Evolutionary conservation across 2,113 vertebrate species (phyloP).

Genomic region (Meles meles): DNA sequence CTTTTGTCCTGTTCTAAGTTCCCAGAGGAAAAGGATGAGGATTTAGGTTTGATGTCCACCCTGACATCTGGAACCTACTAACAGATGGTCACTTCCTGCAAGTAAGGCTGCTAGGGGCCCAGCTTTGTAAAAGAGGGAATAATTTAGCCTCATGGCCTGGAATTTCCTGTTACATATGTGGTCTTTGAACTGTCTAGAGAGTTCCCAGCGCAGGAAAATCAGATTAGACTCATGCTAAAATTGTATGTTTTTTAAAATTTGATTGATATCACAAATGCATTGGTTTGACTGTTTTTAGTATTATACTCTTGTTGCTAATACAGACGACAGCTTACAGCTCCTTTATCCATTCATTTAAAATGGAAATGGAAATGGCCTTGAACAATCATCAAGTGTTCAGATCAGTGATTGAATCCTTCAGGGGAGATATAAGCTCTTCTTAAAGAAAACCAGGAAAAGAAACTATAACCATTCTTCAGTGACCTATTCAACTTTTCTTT

Average conservation of each 20-base stretch:
- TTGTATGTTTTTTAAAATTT: background rate
- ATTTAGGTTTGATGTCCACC: background rate
- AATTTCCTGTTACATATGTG: background rate
- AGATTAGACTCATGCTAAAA: conserved; percentile 10
- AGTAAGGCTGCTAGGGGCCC: background rate
- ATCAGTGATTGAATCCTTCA: background rate
- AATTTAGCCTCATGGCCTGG: background rate
- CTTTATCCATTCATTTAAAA: conserved; percentile 17
- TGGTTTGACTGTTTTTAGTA: conserved; percentile 20
- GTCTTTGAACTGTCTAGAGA: background rate
- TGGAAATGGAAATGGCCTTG: background rate
- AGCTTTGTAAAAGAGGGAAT: background rate
- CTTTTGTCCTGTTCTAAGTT: background rate
- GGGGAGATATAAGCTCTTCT: background rate
- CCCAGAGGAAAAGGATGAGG: background rate
- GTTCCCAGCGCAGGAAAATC: background rate
- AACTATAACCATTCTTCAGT: background rate
- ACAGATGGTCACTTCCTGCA: background rate
- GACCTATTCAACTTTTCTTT: background rate
- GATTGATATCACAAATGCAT: background rate
- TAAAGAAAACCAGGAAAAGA: background rate
- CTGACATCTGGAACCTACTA: background rate
- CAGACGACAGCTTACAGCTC: background rate
- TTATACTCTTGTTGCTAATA: background rate
- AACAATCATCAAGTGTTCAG: background rate